phyloP scores from a whole-genome alignment of 1,140 invertebrate genomes.

The Pogonomyrmex barbatus region DNA sequence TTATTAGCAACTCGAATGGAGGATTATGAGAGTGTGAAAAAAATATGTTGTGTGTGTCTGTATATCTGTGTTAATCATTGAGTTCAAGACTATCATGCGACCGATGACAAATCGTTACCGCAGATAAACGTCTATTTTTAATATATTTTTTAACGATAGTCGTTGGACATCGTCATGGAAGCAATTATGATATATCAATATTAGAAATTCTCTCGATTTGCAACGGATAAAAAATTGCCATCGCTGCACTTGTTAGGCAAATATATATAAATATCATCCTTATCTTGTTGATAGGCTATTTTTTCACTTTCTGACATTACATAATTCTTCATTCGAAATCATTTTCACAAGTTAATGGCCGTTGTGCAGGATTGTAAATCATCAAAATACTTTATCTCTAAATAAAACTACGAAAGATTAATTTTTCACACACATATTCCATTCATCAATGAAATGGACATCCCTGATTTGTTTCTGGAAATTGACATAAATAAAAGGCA shows the following conservation, averaged over 20 bases:
- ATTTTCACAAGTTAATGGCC: conserved; percentile 11
- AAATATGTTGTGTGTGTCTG: background rate
- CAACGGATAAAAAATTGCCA: background rate
- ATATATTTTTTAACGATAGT: background rate
- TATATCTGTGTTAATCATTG: background rate
- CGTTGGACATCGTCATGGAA: background rate
- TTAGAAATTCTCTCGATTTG: background rate
- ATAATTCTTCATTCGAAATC: background rate
- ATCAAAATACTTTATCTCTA: background rate
- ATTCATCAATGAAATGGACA: background rate
- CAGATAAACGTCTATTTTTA: background rate
- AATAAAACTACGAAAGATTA: background rate
- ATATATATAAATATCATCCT: background rate
- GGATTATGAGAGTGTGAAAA: background rate
- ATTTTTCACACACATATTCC: background rate
- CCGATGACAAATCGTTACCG: background rate
- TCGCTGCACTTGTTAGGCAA: background rate
- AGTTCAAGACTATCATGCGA: background rate
- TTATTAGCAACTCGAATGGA: background rate
- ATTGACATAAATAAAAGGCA: background rate
- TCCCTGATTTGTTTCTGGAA: background rate
- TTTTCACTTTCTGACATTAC: background rate
- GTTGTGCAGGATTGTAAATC: background rate
- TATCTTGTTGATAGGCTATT: background rate
- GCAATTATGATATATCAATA: background rate